Conservation (phyloP, 2,113 vertebrate species). For the Apistogramma diplotaenia region DNA sequence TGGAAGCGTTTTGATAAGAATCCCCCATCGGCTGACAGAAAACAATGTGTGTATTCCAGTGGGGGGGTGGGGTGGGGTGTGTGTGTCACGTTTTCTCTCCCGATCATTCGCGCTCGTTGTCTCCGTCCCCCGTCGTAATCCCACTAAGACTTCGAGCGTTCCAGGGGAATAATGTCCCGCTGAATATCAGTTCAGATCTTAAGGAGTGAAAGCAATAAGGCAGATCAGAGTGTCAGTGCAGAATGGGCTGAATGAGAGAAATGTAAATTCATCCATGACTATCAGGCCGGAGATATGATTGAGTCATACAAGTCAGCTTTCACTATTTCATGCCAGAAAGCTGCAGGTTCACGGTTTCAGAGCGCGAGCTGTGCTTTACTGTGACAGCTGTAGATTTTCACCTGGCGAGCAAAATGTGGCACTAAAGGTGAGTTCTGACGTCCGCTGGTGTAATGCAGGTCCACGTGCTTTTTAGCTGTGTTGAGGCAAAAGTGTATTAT, state of each 20-base stretch:
- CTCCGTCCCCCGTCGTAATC: slow-evolving; percentile 4
- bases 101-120: not conserved
- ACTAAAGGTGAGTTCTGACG: too few species aligned
- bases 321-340: not conserved
- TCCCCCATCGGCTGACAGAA: slow-evolving; percentile 50
- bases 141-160: slow-evolving; percentile 14
- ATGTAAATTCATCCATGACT: slow-evolving; percentile 1
- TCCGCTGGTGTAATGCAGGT: too few species aligned
- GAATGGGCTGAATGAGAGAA: slow-evolving; percentile 7
- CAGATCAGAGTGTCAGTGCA: not conserved
- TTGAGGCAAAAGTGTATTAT: too few species aligned
- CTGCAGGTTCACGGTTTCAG: not conserved
- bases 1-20: slow-evolving; percentile 66
- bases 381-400: not conserved
- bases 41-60: slow-evolving; percentile 51
- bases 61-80: too few species aligned
- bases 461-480: too few species aligned
- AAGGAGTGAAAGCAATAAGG: slow-evolving; percentile 16
- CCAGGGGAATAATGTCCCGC: slow-evolving; percentile 11
- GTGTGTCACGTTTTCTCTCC: slow-evolving; percentile 24
- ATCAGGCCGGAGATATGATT: not conserved
- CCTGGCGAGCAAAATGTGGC: too few species aligned
- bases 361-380: not conserved
- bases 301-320: not conserved
- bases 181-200: slow-evolving; percentile 8